These are phyloP conservation scores for Xanthia togata DNA, from an alignment of 2,888 invertebrate species.

Conservation along the genomic window DNA sequence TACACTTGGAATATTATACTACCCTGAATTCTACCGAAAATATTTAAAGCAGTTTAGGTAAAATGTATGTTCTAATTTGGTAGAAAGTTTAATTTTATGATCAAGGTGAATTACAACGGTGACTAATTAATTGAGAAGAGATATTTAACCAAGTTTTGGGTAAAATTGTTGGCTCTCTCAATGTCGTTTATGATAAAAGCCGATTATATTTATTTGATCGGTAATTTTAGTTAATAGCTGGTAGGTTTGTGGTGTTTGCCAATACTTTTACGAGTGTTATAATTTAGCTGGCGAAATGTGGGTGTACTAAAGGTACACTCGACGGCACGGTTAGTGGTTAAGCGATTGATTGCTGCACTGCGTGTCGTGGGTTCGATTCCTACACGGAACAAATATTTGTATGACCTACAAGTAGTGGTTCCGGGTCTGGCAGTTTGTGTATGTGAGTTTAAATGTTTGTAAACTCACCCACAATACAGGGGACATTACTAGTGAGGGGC, in stretches of 20 bases:
- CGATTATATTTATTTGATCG: conserved; percentile 46
- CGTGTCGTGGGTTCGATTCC: too few relatives aligned
- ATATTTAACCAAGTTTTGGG: conserved; percentile 52
- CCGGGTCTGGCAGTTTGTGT: too few relatives aligned
- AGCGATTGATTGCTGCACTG: too few relatives aligned
- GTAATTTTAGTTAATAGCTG: conserved; percentile 24
- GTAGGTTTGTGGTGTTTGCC: background rate
- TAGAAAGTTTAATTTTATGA: conserved; percentile 58
- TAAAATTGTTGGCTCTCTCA: conserved; percentile 14
- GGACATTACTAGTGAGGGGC: too few relatives aligned
- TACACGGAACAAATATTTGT: too few relatives aligned
- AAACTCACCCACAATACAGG: too few relatives aligned
- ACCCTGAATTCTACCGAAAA: conserved; percentile 34
- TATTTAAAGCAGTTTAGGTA: conserved; percentile 39
- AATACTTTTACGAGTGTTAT: background rate
- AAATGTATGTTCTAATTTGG: conserved; percentile 54
- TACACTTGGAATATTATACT: conserved; percentile 19
- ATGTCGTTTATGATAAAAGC: conserved; percentile 24
- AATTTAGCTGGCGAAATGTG: background rate
- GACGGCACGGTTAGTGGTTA: too few relatives aligned
- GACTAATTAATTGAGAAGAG: conserved; percentile 45
- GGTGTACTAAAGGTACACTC: too few relatives aligned
- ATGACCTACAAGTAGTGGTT: too few relatives aligned
- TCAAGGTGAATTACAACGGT: conserved; percentile 47
- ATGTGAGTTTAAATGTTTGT: too few relatives aligned